Evolutionary conservation across 1,140 invertebrate species (phyloP).

Genomic region (Anoplolepis gracilipes): DNA sequence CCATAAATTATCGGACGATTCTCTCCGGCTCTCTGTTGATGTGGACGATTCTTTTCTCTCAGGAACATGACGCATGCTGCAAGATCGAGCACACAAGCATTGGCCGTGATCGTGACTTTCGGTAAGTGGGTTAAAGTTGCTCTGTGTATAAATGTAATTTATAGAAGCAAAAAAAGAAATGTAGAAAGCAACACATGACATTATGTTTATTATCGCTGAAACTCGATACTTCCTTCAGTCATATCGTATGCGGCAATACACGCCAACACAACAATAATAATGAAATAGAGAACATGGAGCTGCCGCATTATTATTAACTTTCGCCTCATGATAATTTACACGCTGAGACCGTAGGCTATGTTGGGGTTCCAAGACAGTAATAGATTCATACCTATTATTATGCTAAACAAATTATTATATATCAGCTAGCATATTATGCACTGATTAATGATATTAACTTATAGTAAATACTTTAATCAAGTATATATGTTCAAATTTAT

Average conservation of each 20-base stretch:
- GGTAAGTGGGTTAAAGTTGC: constrained; percentile 68
- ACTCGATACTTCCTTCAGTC: constrained; percentile 6
- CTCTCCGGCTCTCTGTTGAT: constrained; percentile 7
- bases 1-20: constrained; percentile 49
- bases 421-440: neutral
- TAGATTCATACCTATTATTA: constrained; percentile 3
- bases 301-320: constrained; percentile 20
- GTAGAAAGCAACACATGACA: constrained; percentile 45
- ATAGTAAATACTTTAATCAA: neutral
- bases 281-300: neutral
- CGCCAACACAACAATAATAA: neutral
- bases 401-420: neutral
- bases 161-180: constrained; percentile 55
- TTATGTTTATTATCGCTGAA: constrained; percentile 44
- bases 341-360: neutral
- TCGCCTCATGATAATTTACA: neutral
- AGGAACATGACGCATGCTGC: constrained; percentile 51
- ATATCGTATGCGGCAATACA: neutral
- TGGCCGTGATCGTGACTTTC: constrained; percentile 74
- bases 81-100: constrained; percentile 61
- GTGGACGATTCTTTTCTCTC: constrained; percentile 39
- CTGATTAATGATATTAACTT: neutral
- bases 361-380: neutral
- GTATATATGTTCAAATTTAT: neutral
- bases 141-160: constrained; percentile 67